Evolutionary conservation across 2,113 vertebrate genomes (phyloP).

Genomic region (Cranoglanis bouderius): DNA sequence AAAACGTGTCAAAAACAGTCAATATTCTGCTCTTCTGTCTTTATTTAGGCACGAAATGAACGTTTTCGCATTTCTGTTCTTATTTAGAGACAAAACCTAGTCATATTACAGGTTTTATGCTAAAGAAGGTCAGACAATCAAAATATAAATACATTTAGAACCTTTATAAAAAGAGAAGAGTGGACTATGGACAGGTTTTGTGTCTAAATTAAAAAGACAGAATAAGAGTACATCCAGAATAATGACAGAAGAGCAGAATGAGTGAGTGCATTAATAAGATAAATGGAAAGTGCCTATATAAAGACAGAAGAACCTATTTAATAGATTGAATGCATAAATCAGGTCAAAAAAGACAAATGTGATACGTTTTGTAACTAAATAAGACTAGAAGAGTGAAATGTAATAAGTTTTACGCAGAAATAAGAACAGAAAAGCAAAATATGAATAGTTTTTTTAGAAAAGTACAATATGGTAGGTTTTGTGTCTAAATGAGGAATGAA

Average conservation of each 20-base stretch:
- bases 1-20: not conserved
- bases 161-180: not conserved
- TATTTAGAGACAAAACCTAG: not conserved
- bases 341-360: too few relatives aligned
- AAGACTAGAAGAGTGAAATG: not conserved
- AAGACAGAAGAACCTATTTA: too few relatives aligned
- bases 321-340: too few relatives aligned
- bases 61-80: not conserved
- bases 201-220: not conserved
- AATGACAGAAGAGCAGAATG: too few relatives aligned
- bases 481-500: not conserved
- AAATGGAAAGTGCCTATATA: too few relatives aligned
- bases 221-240: too few relatives aligned
- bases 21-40: not conserved
- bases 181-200: not conserved
- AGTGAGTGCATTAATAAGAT: too few relatives aligned
- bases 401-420: not conserved
- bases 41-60: not conserved
- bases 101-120: not conserved
- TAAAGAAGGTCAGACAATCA: not conserved
- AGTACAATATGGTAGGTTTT: not conserved
- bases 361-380: not conserved
- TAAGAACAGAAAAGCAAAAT: not conserved
- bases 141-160: not conserved
- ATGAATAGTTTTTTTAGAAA: not conserved